Evolutionary conservation across 2,113 vertebrate species (phyloP), one percentile per base, ranked within the genome.

Genomic region (Pagrus major): DNA sequence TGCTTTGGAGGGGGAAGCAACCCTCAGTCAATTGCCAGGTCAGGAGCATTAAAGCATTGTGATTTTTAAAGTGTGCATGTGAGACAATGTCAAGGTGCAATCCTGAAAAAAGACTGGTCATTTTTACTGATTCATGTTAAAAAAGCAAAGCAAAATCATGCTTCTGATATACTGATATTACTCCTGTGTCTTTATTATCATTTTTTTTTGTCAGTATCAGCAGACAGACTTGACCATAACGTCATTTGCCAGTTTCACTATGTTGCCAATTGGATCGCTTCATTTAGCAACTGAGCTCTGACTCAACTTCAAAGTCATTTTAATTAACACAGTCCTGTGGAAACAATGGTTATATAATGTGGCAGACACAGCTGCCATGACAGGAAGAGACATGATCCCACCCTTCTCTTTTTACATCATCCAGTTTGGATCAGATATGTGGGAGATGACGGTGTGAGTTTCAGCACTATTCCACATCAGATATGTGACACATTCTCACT

Each of bases 251-350:
- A 25, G 27, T 88, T 69, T 65, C 74, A 77, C 60, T 3, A 6
- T 54, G 47, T 56, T 78, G 74, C 72, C 47, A 87, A 41, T 49
- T 78, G 71, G 49, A 46, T 71, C n/a, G 55, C 54, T 76, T 9
- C 72, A 70, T 91, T 86, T 79, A 70, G 69, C 77, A 63, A 6
- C 81, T 39, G 42, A 49, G 63, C 72, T 78, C 71, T 74, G 76
- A 81, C 81, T 80, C 14, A 51, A 60, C 74, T 81, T 88, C 76
- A 89, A 88, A 90, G 89, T 58, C 3, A 18, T 75, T 86, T 86
- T 78, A 86, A 85, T 88, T 69, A 80, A 78, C 84, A 85, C 41
- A 41, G 25, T 47, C 64, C 51, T 49, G 37, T 60, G 71, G 33
- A 80, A 88, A 84, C 69, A 72, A 54, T 37, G 52, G 52, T 49